Percentiles rank a stretch among this genome's conserved stretches.
Evolutionary conservation across 1,140 invertebrate species (phyloP).

Genomic region (Hyposmocoma kahamanoa): DNA sequence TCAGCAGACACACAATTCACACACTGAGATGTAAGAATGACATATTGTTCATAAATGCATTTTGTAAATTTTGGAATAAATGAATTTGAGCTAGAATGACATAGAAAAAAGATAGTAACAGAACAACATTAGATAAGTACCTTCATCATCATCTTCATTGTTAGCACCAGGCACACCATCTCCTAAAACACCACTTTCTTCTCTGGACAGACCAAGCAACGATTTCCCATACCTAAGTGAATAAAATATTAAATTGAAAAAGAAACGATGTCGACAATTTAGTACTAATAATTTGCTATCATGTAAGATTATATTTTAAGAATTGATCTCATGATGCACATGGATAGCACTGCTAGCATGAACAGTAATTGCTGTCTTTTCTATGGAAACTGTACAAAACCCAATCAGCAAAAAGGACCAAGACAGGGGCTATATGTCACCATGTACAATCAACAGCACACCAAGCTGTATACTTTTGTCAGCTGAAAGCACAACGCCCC

Average conservation of each 20-base stretch:
- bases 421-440: too few species aligned
- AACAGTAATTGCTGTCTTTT: too few species aligned
- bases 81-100: not conserved
- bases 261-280: not conserved
- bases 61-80: not conserved
- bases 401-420: too few species aligned
- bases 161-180: conserved; percentile 79
- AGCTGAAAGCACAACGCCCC: too few species aligned
- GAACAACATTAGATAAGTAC: conserved; percentile 37
- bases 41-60: not conserved
- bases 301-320: too few species aligned
- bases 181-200: conserved; percentile 87
- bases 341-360: too few species aligned
- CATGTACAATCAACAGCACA: too few species aligned
- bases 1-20: not conserved
- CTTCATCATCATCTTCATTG: conserved; percentile 72
- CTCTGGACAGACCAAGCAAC: conserved; percentile 85
- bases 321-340: too few species aligned
- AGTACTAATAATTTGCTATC: too few species aligned
- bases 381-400: too few species aligned
- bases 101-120: not conserved
- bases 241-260: conserved; percentile 3
- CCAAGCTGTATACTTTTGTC: too few species aligned
- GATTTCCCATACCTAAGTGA: conserved; percentile 79
- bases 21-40: not conserved